Evolutionary conservation across 2,113 vertebrate species (phyloP).

Genomic region (Chionis minor): DNA sequence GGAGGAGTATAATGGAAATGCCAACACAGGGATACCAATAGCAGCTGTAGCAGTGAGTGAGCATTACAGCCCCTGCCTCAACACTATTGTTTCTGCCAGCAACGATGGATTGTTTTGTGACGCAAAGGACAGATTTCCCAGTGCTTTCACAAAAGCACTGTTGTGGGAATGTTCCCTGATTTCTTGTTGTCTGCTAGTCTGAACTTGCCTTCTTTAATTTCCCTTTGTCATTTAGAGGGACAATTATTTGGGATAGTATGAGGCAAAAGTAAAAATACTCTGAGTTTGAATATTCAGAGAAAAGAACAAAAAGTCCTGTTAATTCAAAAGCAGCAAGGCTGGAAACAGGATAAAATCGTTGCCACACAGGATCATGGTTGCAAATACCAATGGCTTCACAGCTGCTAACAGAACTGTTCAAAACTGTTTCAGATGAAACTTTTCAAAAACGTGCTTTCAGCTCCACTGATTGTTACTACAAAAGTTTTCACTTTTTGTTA

Average conservation of each 20-base stretch:
- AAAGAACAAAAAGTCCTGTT: neutral
- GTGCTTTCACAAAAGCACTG: neutral
- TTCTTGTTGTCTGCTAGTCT: neutral
- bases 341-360: neutral
- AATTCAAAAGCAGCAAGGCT: neutral
- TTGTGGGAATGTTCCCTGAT: neutral
- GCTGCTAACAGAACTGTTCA: neutral
- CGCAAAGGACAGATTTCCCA: neutral
- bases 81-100: neutral
- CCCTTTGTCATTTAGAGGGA: neutral
- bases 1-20: neutral
- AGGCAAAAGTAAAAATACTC: neutral
- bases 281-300: neutral
- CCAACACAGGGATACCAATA: neutral
- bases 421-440: neutral
- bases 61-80: neutral
- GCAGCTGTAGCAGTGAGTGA: neutral
- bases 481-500: neutral
- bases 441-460: neutral
- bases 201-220: neutral
- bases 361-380: neutral
- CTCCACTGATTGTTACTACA: neutral
- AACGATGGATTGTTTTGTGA: neutral
- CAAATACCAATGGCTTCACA: neutral
- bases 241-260: neutral